phyloP scores from a whole-genome alignment of 2,888 invertebrate genomes.

The Clanis bilineata region DNA sequence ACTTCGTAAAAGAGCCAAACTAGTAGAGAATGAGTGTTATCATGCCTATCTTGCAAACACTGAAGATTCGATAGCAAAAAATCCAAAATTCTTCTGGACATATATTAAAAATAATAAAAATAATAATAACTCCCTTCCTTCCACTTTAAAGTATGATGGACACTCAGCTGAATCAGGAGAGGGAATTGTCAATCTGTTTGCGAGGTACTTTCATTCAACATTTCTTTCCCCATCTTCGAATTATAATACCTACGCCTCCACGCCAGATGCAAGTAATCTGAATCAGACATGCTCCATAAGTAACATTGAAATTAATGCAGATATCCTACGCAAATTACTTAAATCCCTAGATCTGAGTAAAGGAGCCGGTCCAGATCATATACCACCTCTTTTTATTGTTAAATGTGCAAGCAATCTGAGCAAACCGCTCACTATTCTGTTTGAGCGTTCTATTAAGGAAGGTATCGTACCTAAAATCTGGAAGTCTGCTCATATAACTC shows the following conservation, averaged over 20 bases:
- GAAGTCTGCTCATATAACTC: slow-evolving; percentile 24
- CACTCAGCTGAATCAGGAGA: no score
- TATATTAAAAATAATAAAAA: no score
- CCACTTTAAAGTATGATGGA: no score
- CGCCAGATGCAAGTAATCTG: no score
- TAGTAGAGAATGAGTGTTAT: no score
- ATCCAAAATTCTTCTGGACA: no score
- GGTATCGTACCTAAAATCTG: no score
- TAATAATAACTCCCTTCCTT: no score
- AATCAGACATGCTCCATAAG: background rate
- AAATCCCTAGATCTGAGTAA: slow-evolving; percentile 23
- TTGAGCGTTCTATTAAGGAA: slow-evolving; percentile 18
- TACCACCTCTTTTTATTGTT: slow-evolving; percentile 21
- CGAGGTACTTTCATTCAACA: background rate
- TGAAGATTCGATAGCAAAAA: no score
- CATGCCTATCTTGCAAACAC: no score
- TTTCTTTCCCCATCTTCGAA: background rate
- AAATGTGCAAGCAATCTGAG: slow-evolving; percentile 22
- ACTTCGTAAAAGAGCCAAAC: no score
- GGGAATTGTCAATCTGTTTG: background rate
- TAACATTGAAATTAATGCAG: background rate
- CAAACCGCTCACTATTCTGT: slow-evolving; percentile 20
- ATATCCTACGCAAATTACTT: slow-evolving; percentile 14
- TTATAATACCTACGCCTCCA: background rate
- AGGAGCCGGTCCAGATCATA: slow-evolving; percentile 25